These are phyloP conservation scores for Xestia c-nigrum DNA, from an alignment of 2,888 invertebrate species.

Conservation along the genomic window DNA sequence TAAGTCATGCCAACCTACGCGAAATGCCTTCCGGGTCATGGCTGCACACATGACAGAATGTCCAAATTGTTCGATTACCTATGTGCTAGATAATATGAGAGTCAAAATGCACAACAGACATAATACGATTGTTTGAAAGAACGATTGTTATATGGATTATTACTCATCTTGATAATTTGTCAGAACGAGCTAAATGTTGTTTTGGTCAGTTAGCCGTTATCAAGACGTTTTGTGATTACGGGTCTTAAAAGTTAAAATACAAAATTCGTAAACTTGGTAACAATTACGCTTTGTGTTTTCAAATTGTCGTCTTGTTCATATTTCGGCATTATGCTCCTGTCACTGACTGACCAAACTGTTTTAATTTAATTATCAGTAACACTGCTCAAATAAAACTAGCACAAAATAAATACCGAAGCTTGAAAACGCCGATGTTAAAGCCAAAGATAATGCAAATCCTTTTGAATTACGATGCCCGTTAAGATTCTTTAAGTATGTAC, in stretches of 20 bases:
- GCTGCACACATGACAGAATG: too few relatives aligned
- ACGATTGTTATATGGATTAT: too few relatives aligned
- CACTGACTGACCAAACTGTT: too few relatives aligned
- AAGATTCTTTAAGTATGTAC: constrained; percentile 65
- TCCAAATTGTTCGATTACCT: too few relatives aligned
- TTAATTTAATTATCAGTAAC: too few relatives aligned
- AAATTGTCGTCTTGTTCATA: background rate
- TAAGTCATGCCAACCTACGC: constrained; percentile 34
- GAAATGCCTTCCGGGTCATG: too few relatives aligned
- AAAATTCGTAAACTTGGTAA: background rate
- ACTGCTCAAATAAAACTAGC: constrained; percentile 3
- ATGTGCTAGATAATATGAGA: too few relatives aligned
- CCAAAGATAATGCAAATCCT: constrained; percentile 64
- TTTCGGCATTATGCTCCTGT: background rate
- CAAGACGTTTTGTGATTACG: background rate
- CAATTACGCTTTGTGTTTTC: background rate
- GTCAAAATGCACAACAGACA: too few relatives aligned
- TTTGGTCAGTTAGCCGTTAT: background rate
- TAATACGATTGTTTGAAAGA: too few relatives aligned
- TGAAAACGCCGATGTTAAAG: constrained; percentile 26
- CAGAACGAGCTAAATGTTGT: too few relatives aligned
- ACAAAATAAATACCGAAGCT: background rate
- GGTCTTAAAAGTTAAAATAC: background rate
- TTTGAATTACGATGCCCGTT: constrained; percentile 60
- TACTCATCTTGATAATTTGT: too few relatives aligned